Evolutionary conservation across 2,113 vertebrate genomes (phyloP).

Genomic region (Anarrhichthys ocellatus): DNA sequence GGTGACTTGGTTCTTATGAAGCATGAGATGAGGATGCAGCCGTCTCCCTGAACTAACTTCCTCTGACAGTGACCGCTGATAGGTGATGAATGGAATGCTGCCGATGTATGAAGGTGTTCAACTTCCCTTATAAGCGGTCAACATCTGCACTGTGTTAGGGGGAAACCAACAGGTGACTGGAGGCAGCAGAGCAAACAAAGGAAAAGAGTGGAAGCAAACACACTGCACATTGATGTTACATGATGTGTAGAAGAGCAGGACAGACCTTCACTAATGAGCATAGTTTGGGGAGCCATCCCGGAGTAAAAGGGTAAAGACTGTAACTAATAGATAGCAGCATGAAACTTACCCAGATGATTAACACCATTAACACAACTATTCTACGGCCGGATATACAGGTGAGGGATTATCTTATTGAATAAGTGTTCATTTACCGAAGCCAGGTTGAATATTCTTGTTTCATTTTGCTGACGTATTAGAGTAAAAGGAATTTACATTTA

Average conservation of each 20-base stretch:
- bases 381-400: too few species aligned
- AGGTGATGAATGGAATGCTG: not conserved
- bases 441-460: too few species aligned
- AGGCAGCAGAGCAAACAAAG: constrained; percentile 47
- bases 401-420: too few species aligned
- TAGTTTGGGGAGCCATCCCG: too few species aligned
- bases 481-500: too few species aligned
- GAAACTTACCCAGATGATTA: too few species aligned
- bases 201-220: constrained; percentile 12
- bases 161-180: constrained; percentile 52
- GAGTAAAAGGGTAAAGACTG: too few species aligned
- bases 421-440: too few species aligned
- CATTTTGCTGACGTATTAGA: too few species aligned
- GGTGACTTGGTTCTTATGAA: constrained; percentile 1
- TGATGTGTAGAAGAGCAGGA: not conserved
- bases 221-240: not conserved
- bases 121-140: constrained; percentile 5
- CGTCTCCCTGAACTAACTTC: constrained; percentile 50
- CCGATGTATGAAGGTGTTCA: not conserved
- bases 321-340: too few species aligned
- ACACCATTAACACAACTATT: too few species aligned
- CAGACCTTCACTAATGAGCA: not conserved
- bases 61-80: constrained; percentile 8
- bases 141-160: constrained; percentile 39
- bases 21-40: constrained; percentile 7